phyloP scores from a whole-genome alignment of 35 echinoderm and acorn worm species.

The Ophioderma brevispina region DNA sequence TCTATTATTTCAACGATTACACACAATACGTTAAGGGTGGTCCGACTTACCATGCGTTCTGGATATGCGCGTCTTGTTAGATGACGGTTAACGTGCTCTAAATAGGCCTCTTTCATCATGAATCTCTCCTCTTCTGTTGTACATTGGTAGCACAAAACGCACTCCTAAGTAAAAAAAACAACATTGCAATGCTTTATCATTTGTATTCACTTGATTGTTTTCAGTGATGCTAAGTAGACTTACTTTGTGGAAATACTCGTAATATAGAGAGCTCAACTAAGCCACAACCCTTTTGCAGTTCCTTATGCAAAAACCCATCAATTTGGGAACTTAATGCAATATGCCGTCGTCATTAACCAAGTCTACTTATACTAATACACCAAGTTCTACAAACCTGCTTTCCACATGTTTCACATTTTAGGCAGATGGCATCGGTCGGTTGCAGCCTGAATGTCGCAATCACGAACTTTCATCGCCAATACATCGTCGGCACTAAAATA shows the following conservation, averaged over 20 bases:
- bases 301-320: neutral
- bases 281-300: no score
- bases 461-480: conserved; percentile 59
- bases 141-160: conserved; percentile 61
- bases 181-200: neutral
- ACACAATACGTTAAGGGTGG: neutral
- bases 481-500: conserved; percentile 42
- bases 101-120: conserved; percentile 43
- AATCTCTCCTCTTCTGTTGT: conserved; percentile 28
- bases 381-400: conserved; percentile 41
- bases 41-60: conserved; percentile 58
- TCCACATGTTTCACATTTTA: conserved; percentile 35
- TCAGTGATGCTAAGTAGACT: neutral
- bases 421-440: conserved; percentile 34
- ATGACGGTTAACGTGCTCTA: conserved; percentile 59
- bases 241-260: neutral
- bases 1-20: neutral
- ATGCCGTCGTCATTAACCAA: no score
- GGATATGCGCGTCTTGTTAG: conserved; percentile 59
- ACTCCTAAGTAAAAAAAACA: conserved; percentile 27
- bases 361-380: no score
- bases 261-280: no score
- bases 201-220: neutral
- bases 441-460: conserved; percentile 43
- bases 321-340: neutral